Evolutionary conservation across 1,140 invertebrate species (phyloP).

Genomic region (Paracyclopina nana): DNA sequence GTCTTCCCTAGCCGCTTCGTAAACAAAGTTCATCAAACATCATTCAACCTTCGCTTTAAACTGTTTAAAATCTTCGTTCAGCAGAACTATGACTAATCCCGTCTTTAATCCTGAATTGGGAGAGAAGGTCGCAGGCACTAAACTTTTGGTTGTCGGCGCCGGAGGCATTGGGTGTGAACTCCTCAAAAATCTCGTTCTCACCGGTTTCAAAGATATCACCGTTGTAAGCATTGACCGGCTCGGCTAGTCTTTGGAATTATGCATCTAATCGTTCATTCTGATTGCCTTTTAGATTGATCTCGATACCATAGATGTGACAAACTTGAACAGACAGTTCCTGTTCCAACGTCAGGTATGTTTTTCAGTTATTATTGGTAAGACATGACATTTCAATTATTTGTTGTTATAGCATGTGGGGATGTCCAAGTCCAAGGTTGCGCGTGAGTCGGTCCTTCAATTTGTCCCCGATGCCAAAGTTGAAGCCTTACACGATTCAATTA

Average conservation of each 20-base stretch:
- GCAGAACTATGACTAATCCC: too few species aligned
- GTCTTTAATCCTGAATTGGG: too few species aligned
- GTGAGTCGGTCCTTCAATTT: slow-evolving; percentile 65
- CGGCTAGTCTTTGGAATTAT: neutral
- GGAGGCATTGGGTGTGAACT: slow-evolving; percentile 98
- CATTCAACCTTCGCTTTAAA: too few species aligned
- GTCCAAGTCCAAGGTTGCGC: slow-evolving; percentile 72
- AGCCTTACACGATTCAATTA: slow-evolving; percentile 82
- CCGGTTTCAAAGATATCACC: slow-evolving; percentile 80
- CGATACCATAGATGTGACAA: slow-evolving; percentile 98
- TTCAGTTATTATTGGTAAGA: too few species aligned
- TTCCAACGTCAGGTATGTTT: slow-evolving; percentile 93
- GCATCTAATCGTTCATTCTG: slow-evolving; percentile 13
- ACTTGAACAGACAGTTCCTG: slow-evolving; percentile 92
- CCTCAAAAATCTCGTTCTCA: slow-evolving; percentile 86
- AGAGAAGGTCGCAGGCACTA: too few species aligned
- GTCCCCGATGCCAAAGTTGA: slow-evolving; percentile 70
- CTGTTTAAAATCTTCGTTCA: too few species aligned
- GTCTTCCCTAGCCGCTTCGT: too few species aligned
- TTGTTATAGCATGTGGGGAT: slow-evolving; percentile 96
- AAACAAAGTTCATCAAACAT: too few species aligned
- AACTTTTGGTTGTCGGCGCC: slow-evolving; percentile 87
- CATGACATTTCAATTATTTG: too few species aligned
- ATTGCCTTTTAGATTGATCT: slow-evolving; percentile 63
- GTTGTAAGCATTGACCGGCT: slow-evolving; percentile 49